Base-by-base conservation (phyloP, 2,888 invertebrate genomes). In the Leistus spinibarbis region DNA sequence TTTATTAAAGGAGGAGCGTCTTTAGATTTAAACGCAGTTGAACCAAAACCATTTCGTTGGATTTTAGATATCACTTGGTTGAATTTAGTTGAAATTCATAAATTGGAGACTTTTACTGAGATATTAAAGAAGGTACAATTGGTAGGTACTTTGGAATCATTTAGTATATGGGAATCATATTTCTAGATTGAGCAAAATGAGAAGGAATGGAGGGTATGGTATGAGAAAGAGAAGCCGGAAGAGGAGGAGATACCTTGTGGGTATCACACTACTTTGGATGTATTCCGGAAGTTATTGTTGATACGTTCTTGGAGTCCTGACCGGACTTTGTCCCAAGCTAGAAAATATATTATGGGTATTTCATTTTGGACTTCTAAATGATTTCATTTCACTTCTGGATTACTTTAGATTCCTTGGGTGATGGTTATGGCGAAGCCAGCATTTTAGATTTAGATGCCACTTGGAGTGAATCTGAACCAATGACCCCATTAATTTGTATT, bases 1-100 rank as follows among this genome's bases (percentile, higher is more conserved):
- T 96, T 98, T 80, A 97, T 98, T 75, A 98, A 98, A 87, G 98
- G 97, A 53, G 98, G 98, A 0, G 98, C 98, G 9, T 97, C 97
- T 0, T 85, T 98, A 76, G 97, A 98, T 84, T 86, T 98, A 70
- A 97, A 97, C 85, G 96, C 96, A 2, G 97, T 97, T 0, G 88
- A 91, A 1, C 95, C 96, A 0, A 98, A 98, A 85, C 97, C 97
- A 0, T 96, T 96, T 82, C 91, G 91, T 80, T 98, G 98, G 98
- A 96, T 98, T 81, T 87, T 97, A 70, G 98, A 98, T 81, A 95
- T 97, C 78, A 97, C 97, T 0, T 98, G 98, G 98, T 85, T 98
- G 54, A 98, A 98, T 87, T 88, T 98, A 78, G 97, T 98, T 0
- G 97, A 97, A 85, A 94, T 98, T 19, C 95, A 93, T 82, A 95